phyloP scores from a whole-genome alignment of 2,113 vertebrate species.

The Synodontis membranacea region DNA sequence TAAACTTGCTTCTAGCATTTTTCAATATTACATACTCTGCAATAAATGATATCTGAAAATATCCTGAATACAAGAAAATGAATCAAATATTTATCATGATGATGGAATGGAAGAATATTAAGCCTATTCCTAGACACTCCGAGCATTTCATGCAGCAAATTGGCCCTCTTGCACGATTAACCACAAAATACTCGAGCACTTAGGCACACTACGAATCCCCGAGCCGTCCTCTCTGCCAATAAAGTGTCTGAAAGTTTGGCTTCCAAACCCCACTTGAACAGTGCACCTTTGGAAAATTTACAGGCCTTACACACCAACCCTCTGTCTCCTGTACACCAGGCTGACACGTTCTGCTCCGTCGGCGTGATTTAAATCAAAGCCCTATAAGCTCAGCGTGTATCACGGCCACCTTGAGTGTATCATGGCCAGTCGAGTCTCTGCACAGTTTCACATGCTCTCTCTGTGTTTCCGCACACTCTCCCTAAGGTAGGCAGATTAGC shows the following conservation, averaged over 20 bases:
- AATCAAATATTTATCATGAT: neutral
- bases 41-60: neutral
- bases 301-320: slow-evolving; percentile 18
- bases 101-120: neutral
- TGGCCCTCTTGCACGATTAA: slow-evolving; percentile 21
- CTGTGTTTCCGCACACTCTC: neutral
- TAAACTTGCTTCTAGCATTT: slow-evolving; percentile 3
- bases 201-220: neutral
- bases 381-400: neutral
- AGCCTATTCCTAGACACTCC: neutral
- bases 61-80: neutral
- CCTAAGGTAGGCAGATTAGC: neutral
- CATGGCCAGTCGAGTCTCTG: neutral
- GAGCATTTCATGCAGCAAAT: slow-evolving; percentile 11
- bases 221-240: neutral
- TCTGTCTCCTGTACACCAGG: neutral
- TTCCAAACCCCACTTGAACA: slow-evolving; percentile 1
- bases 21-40: neutral
- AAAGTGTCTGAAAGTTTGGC: slow-evolving; percentile 19
- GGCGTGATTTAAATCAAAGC: neutral
- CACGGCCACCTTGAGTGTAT: neutral
- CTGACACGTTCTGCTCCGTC: neutral
- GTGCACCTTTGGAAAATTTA: slow-evolving; percentile 44
- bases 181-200: slow-evolving; percentile 7
- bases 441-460: neutral